Conservation (phyloP, 2,888 invertebrate genomes). For the Dichetophora obliterata region DNA sequence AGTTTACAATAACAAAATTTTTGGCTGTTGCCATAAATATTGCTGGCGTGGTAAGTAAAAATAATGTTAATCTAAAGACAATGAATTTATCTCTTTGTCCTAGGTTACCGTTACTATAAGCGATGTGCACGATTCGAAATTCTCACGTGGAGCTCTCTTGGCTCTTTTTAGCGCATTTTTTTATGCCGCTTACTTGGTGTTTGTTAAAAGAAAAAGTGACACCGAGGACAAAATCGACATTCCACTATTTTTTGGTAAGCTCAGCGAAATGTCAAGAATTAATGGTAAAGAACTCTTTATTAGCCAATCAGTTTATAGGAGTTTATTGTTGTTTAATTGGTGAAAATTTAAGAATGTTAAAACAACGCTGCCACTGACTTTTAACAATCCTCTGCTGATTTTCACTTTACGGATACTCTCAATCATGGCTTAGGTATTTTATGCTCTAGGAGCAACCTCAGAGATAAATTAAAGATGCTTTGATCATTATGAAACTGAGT, state of each 20-base stretch:
- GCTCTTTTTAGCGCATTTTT: slow-evolving; percentile 89
- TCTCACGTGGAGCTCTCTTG: slow-evolving; percentile 84
- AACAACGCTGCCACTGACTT: too few species aligned
- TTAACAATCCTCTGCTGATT: too few species aligned
- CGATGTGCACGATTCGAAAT: slow-evolving; percentile 77
- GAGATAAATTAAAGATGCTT: too few species aligned
- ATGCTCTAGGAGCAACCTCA: too few species aligned
- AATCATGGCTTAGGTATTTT: too few species aligned
- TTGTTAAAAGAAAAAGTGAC: slow-evolving; percentile 87
- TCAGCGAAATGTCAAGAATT: background rate
- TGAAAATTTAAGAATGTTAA: too few species aligned
- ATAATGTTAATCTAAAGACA: too few species aligned
- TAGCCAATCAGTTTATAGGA: too few species aligned
- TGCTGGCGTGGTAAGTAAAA: slow-evolving; percentile 78
- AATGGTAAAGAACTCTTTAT: too few species aligned
- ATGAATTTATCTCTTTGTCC: slow-evolving; percentile 33
- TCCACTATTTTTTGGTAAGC: slow-evolving; percentile 92
- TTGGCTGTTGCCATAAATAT: slow-evolving; percentile 84
- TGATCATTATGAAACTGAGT: too few species aligned
- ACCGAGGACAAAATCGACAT: slow-evolving; percentile 95
- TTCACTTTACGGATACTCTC: too few species aligned
- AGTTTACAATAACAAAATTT: slow-evolving; percentile 88
- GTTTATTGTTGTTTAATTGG: too few species aligned
- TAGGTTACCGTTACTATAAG: slow-evolving; percentile 85
- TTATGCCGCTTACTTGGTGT: slow-evolving; percentile 91